phyloP scores from a whole-genome alignment of 2,113 vertebrate genomes.

The Cacatua alba region DNA sequence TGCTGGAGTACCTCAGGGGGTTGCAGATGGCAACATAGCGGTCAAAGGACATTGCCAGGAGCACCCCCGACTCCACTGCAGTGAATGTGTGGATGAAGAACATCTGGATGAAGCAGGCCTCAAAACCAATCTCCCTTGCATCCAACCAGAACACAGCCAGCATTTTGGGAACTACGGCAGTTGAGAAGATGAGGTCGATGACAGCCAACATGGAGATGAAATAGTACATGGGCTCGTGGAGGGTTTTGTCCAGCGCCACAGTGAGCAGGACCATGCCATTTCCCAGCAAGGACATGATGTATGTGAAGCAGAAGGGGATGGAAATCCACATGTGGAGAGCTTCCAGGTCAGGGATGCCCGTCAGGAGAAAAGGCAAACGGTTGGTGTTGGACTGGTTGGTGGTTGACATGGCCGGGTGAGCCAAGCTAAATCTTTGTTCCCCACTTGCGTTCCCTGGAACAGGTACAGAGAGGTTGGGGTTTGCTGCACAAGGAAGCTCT shows the following conservation, averaged over 20 bases:
- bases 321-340: conserved; percentile 33
- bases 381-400: not conserved
- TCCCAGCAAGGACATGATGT: conserved; percentile 5
- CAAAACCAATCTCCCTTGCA: conserved; percentile 1
- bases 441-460: not conserved
- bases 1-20: conserved; percentile 33
- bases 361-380: conserved; percentile 21
- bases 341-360: conserved; percentile 51
- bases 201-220: conserved; percentile 20
- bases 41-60: conserved; percentile 62
- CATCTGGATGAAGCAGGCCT: conserved; percentile 64
- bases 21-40: conserved; percentile 52
- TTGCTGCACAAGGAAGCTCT: not conserved
- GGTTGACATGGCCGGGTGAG: not conserved
- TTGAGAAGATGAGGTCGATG: conserved; percentile 24
- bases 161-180: conserved; percentile 39
- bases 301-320: conserved; percentile 32
- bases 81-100: conserved; percentile 69
- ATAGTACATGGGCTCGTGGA: conserved; percentile 50
- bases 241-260: not conserved
- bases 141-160: conserved; percentile 20
- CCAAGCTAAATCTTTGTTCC: not conserved
- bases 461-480: not conserved
- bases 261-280: conserved; percentile 48
- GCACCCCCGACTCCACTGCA: conserved; percentile 40